These are phyloP conservation scores for Thyatira batis DNA, from an alignment of 2,888 invertebrate genomes.

Conservation along the genomic window DNA sequence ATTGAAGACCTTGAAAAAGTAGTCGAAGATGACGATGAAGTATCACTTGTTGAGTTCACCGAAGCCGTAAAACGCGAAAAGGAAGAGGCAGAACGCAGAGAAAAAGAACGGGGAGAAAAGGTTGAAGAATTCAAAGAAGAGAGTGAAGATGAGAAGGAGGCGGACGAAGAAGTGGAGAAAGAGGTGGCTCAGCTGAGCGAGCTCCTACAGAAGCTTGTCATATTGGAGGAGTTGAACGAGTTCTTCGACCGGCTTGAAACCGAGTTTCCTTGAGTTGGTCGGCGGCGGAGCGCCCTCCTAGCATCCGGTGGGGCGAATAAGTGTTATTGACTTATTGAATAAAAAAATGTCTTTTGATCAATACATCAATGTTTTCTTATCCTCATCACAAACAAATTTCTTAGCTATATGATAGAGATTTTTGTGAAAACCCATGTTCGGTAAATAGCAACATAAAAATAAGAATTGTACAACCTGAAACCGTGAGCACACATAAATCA, in stretches of 20 bases:
- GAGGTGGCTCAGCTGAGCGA: not conserved
- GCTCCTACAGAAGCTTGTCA: not conserved
- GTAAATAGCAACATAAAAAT: not conserved
- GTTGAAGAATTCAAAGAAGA: not conserved
- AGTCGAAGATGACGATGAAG: not conserved
- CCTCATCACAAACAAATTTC: too few relatives aligned
- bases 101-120: too few relatives aligned
- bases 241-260: not conserved
- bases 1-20: not conserved
- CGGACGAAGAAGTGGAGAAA: not conserved
- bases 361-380: not conserved
- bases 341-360: not conserved
- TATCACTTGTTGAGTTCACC: not conserved
- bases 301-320: too few relatives aligned
- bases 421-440: not conserved
- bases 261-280: not conserved
- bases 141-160: not conserved
- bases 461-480: not conserved
- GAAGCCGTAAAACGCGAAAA: not conserved
- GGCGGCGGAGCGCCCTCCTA: too few relatives aligned
- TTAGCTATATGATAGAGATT: too few relatives aligned
- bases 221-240: not conserved
- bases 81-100: not conserved
- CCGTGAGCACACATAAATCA: not conserved
- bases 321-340: not conserved